Evolutionary conservation across 2,888 invertebrate species (phyloP).

Genomic region (Isoperla grammatica): DNA sequence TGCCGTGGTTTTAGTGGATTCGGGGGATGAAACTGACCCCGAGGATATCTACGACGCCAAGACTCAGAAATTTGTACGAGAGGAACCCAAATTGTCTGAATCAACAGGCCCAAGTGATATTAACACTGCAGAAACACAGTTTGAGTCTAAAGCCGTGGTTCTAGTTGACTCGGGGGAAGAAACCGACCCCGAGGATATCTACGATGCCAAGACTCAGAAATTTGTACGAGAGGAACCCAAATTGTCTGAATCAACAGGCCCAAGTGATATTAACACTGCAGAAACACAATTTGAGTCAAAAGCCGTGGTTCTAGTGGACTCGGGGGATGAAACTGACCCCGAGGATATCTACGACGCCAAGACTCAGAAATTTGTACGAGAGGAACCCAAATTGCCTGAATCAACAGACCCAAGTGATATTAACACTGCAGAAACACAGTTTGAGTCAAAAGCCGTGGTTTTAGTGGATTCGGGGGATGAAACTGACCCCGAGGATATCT

Average conservation of each 20-base stretch:
- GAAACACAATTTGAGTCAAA: not conserved
- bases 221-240: not conserved
- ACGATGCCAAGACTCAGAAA: not conserved
- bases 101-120: too few species aligned
- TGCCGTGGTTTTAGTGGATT: too few species aligned
- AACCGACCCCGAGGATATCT: not conserved
- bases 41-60: slow-evolving; percentile 10
- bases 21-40: too few species aligned
- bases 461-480: not conserved
- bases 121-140: slow-evolving; percentile 24
- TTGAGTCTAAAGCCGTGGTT: too few species aligned
- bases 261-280: not conserved
- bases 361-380: too few species aligned
- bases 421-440: too few species aligned
- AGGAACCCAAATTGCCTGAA: not conserved
- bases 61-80: slow-evolving; percentile 5
- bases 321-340: not conserved
- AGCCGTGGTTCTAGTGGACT: not conserved
- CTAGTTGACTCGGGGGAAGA: too few species aligned
- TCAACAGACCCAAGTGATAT: too few species aligned
- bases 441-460: too few species aligned
- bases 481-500: too few species aligned
- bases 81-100: slow-evolving; percentile 7
- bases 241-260: too few species aligned
- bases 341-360: not conserved